phyloP scores from a whole-genome alignment of 2,797 vertebrate genomes.

The Pachyuromys duprasi region DNA sequence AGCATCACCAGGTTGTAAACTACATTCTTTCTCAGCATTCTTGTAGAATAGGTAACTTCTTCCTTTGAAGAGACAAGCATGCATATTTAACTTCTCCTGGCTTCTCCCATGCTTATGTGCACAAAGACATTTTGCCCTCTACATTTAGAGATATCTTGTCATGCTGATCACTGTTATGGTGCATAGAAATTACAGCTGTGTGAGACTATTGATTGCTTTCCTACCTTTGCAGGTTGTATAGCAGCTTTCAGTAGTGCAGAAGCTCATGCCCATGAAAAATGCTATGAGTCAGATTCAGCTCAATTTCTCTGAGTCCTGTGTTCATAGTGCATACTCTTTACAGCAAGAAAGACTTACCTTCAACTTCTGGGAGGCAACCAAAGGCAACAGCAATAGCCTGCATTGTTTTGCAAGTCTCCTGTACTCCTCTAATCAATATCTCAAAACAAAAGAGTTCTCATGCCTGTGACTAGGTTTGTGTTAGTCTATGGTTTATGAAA shows the following conservation, averaged over 20 bases:
- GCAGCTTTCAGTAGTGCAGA: background rate
- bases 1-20: background rate
- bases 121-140: background rate
- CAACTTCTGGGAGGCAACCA: background rate
- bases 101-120: background rate
- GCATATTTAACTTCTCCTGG: background rate
- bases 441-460: background rate
- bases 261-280: background rate
- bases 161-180: background rate
- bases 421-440: background rate
- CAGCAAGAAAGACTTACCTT: background rate
- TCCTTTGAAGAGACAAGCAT: background rate
- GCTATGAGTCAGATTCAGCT: background rate
- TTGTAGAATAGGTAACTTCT: background rate
- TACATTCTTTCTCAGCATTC: background rate
- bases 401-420: background rate
- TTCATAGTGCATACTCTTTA: background rate
- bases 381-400: background rate
- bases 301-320: background rate
- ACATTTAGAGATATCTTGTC: background rate
- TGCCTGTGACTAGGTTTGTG: background rate
- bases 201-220: background rate
- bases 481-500: background rate
- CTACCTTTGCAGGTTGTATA: background rate
- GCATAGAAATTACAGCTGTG: background rate